A percentile compares a stretch with the other conserved stretches of the same genome.
phyloP scores from a whole-genome alignment of 2,113 vertebrate genomes.

The Pelodiscus sinensis region DNA sequence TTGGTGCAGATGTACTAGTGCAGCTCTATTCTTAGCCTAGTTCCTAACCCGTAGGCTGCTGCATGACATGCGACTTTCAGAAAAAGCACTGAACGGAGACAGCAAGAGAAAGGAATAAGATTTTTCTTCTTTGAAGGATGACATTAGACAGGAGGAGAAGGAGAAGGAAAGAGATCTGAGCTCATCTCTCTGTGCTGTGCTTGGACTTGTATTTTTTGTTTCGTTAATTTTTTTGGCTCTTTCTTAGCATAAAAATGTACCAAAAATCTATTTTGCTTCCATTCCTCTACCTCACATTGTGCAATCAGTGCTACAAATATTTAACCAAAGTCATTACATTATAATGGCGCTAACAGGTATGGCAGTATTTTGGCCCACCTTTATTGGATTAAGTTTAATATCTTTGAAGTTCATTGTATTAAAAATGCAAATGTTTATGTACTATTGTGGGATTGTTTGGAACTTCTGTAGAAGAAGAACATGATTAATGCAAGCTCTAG shows the following conservation, averaged over 20 bases:
- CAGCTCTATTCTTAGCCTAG: accelerated
- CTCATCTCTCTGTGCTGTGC: background rate
- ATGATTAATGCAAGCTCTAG: background rate
- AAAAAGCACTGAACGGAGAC: background rate
- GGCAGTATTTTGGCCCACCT: background rate
- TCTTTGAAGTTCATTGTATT: background rate
- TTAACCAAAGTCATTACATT: background rate
- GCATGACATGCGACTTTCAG: background rate
- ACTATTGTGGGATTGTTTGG: background rate
- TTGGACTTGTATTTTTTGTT: background rate
- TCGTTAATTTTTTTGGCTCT: background rate
- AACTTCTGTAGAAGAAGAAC: background rate
- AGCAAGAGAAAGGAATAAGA: background rate
- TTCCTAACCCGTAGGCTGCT: background rate
- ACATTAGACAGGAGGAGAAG: background rate
- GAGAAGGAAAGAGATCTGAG: background rate
- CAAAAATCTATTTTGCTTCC: background rate
- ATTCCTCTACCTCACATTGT: background rate
- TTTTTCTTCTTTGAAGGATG: background rate
- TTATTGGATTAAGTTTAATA: background rate
- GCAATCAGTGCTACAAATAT: background rate
- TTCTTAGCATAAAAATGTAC: background rate
- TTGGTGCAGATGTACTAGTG: background rate
- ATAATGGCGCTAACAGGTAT: background rate
- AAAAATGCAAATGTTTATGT: background rate